Evolutionary conservation across 2,888 invertebrate species (phyloP), one percentile per base, ranked within the genome.

Genomic region (Alcis repandata): DNA sequence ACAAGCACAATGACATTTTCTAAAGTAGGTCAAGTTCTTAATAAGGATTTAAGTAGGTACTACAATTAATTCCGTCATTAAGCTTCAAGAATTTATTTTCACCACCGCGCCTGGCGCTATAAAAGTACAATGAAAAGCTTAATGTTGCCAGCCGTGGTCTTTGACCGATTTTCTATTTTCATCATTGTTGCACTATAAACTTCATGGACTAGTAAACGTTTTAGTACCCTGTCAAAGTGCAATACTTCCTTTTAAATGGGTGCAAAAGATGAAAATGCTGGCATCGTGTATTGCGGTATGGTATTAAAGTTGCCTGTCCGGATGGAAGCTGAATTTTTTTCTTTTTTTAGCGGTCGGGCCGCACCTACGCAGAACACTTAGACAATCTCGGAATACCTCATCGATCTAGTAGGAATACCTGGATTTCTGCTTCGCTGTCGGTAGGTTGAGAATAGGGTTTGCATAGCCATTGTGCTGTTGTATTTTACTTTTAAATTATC

Each of bases 91-190:
- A 66, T 66, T 68, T 66, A 64, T 65, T 68, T 72, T 68, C 59
- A 43, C 38, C 51, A n/a, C n/a, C n/a, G n/a, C n/a, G 67, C 64
- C 71, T 66, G 58, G 20, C 20, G 67, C 57, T 48, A 52, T 67
- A 64, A 70, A 71, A 64, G 63, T 22, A 70, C 69, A 59, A 66
- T 70, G 67, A 68, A 63, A 65, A 64, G 61, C 67, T 73, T 69
- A 69, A 67, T 57, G 68, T 62, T 64, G 45, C 56, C 65, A 71
- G 65, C 71, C 73, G 77, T 82, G 80, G 82, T 80, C 79, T 82
- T 79, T 81, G 81, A 79, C 81, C 82, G 76, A 82, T 73, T 79
- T 79, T 79, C 80, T 82, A 82, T 81, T 82, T 82, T 73, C 70
- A 81, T 75, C 70, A 61, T 68, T 72, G 72, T 76, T 59, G 67